Evolutionary conservation across 2,888 invertebrate genomes (phyloP).

Genomic region (Agrilus cyanescens): DNA sequence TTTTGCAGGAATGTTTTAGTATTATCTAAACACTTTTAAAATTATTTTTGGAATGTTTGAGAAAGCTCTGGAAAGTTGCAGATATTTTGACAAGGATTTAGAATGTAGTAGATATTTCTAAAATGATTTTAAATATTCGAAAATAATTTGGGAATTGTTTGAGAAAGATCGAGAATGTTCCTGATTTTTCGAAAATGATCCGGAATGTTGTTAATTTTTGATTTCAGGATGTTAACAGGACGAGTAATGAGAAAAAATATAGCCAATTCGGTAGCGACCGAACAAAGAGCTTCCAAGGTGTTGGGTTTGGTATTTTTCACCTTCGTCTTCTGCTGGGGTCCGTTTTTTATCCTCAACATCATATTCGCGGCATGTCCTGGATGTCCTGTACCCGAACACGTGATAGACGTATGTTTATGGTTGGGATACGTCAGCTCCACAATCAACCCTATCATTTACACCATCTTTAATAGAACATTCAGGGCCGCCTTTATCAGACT

Average conservation of each 20-base stretch:
- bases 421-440: conserved; percentile 86
- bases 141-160: too few relatives aligned
- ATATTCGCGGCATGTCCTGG: conserved; percentile 73
- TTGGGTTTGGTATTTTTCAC: conserved; percentile 85
- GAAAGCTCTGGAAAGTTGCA: too few relatives aligned
- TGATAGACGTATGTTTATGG: conserved; percentile 79
- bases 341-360: conserved; percentile 82
- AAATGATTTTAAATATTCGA: too few relatives aligned
- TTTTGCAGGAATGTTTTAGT: too few relatives aligned
- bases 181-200: too few relatives aligned
- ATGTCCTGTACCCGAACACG: conserved; percentile 62
- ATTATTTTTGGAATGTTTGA: too few relatives aligned
- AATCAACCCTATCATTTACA: conserved; percentile 90
- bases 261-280: conserved; percentile 74
- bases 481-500: conserved; percentile 72
- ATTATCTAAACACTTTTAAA: too few relatives aligned
- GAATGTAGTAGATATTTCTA: too few relatives aligned
- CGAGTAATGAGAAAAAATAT: conserved; percentile 57
- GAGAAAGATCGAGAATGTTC: too few relatives aligned
- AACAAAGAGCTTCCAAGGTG: conserved; percentile 92
- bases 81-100: too few relatives aligned
- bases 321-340: conserved; percentile 87
- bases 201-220: conserved; percentile 4
- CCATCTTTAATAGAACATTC: conserved; percentile 83
- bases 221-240: conserved; percentile 53